A percentile compares a stretch with the other conserved stretches of the same genome.
These are phyloP conservation scores for Archivesica marissinica DNA, from an alignment of 1,140 invertebrate genomes.

Conservation along the genomic window DNA sequence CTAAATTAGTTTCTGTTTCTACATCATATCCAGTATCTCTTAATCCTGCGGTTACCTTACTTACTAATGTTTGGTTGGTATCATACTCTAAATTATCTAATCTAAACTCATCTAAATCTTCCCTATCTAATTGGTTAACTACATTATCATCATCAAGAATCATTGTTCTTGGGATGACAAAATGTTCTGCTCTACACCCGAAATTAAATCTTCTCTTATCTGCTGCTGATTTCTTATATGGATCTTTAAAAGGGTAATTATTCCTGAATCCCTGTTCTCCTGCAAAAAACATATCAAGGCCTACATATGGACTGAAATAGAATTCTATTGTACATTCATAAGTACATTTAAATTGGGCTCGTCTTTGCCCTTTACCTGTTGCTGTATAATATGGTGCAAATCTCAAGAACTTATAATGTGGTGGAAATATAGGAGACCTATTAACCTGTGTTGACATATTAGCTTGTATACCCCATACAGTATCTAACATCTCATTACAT, in stretches of 20 bases:
- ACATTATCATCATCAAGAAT: not conserved
- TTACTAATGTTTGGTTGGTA: not conserved
- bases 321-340: not conserved
- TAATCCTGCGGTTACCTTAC: not conserved
- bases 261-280: not conserved
- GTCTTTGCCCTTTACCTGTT: not conserved
- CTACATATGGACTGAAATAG: not conserved
- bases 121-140: too few species aligned
- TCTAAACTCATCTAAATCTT: not conserved
- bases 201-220: not conserved
- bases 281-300: not conserved
- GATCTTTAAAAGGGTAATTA: not conserved
- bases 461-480: constrained; percentile 34
- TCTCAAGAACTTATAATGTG: not conserved
- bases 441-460: constrained; percentile 35
- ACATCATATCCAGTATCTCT: not conserved
- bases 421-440: constrained; percentile 24
- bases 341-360: constrained; percentile 28
- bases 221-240: not conserved
- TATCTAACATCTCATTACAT: not conserved
- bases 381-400: constrained; percentile 36
- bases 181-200: not conserved
- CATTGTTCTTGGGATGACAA: not conserved
- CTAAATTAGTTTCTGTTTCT: not conserved
- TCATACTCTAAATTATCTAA: not conserved